Conservation (phyloP, 1,140 invertebrate species). For the Eurosta solidaginis region DNA sequence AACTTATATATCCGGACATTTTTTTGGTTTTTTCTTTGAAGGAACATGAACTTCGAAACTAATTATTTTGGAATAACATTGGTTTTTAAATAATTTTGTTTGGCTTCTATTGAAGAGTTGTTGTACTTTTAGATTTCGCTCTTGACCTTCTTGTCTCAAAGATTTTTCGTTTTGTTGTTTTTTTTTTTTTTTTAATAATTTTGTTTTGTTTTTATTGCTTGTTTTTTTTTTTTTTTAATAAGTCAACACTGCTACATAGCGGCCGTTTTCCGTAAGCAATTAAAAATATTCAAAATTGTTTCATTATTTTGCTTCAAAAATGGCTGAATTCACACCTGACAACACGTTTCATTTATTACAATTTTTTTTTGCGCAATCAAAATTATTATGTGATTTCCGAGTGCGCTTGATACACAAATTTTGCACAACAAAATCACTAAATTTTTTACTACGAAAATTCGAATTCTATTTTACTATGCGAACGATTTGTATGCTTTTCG, state of each 20-base stretch:
- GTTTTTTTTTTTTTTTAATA: not conserved
- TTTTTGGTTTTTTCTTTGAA: too few relatives aligned
- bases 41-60: too few relatives aligned
- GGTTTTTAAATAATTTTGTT: too few relatives aligned
- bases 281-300: not conserved
- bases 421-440: not conserved
- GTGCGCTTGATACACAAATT: not conserved
- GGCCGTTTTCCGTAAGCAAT: not conserved
- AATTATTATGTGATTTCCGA: not conserved
- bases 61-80: too few relatives aligned
- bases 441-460: conserved; percentile 1
- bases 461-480: not conserved
- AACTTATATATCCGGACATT: too few relatives aligned
- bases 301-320: not conserved
- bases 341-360: not conserved
- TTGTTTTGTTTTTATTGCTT: not conserved
- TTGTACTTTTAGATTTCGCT: too few relatives aligned
- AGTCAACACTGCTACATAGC: not conserved
- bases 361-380: not conserved
- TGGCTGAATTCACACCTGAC: conserved; percentile 16
- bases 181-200: not conserved
- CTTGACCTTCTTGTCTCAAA: too few relatives aligned
- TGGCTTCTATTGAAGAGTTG: too few relatives aligned
- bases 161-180: not conserved
- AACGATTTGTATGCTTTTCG: conserved; percentile 23